A percentile compares a stretch with the other conserved stretches of the same genome.
phyloP scores from a whole-genome alignment of 1,140 invertebrate genomes.

The Oedothorax gibbosus region DNA sequence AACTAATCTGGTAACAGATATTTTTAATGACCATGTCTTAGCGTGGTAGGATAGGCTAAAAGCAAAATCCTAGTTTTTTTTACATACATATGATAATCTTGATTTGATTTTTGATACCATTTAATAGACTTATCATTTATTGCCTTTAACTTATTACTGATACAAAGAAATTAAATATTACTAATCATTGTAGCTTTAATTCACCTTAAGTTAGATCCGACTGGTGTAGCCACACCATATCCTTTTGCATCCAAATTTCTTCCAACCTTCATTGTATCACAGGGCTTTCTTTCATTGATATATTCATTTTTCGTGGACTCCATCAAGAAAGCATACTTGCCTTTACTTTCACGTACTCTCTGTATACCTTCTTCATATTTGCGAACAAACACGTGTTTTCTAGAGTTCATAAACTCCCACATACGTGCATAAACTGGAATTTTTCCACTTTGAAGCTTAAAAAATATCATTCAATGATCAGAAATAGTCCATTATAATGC shows the following conservation, averaged over 20 bases:
- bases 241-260: slow-evolving; percentile 92
- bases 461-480: background rate
- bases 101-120: too few species aligned
- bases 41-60: too few species aligned
- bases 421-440: slow-evolving; percentile 91
- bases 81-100: too few species aligned
- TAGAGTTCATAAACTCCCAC: slow-evolving; percentile 94
- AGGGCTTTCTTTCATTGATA: slow-evolving; percentile 90
- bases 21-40: too few species aligned
- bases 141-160: too few species aligned
- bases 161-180: too few species aligned
- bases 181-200: slow-evolving; percentile 20
- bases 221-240: slow-evolving; percentile 91
- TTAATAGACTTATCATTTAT: too few species aligned
- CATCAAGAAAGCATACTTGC: slow-evolving; percentile 91
- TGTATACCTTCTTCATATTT: slow-evolving; percentile 87
- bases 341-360: slow-evolving; percentile 83
- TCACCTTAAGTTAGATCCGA: slow-evolving; percentile 90
- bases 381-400: slow-evolving; percentile 84
- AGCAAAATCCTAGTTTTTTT: too few species aligned
- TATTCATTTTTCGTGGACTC: slow-evolving; percentile 97
- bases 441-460: slow-evolving; percentile 79
- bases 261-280: slow-evolving; percentile 95
- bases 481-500: background rate
- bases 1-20: too few species aligned